Conservation (phyloP, 2,888 invertebrate genomes). For the Ligdia adustata region DNA sequence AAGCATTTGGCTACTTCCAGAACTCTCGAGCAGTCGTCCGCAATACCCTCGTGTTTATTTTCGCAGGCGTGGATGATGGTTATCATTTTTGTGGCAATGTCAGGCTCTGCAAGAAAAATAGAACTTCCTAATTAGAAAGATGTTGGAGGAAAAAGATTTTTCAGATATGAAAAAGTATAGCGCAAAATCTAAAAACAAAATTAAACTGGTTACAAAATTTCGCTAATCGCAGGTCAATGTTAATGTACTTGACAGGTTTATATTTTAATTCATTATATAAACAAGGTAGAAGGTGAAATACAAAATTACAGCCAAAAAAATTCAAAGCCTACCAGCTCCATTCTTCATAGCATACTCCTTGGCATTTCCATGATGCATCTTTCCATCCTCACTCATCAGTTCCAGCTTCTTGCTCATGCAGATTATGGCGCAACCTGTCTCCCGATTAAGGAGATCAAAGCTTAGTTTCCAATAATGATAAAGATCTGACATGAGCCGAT, state of each 20-base stretch:
- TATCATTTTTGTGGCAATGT: conserved; percentile 53
- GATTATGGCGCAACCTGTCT: conserved; percentile 59
- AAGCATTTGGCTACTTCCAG: conserved; percentile 69
- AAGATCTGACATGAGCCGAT: conserved; percentile 56
- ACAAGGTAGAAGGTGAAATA: no score
- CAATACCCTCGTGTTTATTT: conserved; percentile 38
- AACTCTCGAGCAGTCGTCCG: conserved; percentile 56
- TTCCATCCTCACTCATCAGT: conserved; percentile 49
- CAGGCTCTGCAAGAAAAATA: conserved; percentile 50
- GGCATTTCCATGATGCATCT: conserved; percentile 56
- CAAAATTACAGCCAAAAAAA: no score
- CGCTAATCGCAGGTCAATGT: no score
- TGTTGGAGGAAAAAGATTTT: no score
- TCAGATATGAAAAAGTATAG: no score
- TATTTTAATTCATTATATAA: no score
- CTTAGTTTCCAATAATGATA: conserved; percentile 69
- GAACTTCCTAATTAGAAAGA: neutral
- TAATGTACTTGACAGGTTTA: no score
- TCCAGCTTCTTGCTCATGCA: conserved; percentile 63
- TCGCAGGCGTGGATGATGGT: conserved; percentile 58
- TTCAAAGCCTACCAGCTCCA: conserved; percentile 56
- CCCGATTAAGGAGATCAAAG: conserved; percentile 51
- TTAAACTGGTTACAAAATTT: no score
- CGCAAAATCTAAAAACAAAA: no score
- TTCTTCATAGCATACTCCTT: conserved; percentile 55